These are phyloP conservation scores for Terrapene triunguis DNA, from an alignment of 2,113 vertebrate species.

Conservation along the genomic window DNA sequence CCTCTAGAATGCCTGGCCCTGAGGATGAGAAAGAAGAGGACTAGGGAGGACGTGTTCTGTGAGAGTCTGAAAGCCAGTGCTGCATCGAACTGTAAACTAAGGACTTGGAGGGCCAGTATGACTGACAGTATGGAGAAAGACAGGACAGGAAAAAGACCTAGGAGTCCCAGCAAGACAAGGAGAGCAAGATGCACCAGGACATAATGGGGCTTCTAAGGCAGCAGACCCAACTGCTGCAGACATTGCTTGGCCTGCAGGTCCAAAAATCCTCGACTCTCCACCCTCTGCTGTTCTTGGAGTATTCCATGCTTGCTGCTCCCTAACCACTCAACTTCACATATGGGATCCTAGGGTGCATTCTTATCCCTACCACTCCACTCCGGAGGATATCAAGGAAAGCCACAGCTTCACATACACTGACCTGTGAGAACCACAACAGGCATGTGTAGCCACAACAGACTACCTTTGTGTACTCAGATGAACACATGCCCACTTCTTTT, in stretches of 20 bases:
- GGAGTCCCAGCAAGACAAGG: neutral
- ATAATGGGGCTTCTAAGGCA: neutral
- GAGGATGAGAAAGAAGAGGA: neutral
- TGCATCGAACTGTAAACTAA: neutral
- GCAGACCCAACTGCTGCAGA: neutral
- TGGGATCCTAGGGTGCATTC: neutral
- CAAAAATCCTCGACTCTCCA: neutral
- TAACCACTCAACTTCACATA: neutral
- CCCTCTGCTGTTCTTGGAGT: neutral
- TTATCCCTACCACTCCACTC: neutral
- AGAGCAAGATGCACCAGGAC: neutral
- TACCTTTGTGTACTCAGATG: neutral
- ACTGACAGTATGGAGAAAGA: neutral
- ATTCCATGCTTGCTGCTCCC: neutral
- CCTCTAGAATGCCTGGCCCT: neutral
- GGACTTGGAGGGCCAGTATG: neutral
- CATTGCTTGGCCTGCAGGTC: neutral
- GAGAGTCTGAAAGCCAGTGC: neutral
- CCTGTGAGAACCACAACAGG: neutral
- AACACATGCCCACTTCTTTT: neutral
- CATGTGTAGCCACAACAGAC: neutral
- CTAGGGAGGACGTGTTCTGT: neutral
- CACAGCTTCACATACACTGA: neutral
- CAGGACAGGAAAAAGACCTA: neutral
- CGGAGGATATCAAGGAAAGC: neutral